Conservation (phyloP, 1,140 invertebrate species). For the Bombus superbus region DNA sequence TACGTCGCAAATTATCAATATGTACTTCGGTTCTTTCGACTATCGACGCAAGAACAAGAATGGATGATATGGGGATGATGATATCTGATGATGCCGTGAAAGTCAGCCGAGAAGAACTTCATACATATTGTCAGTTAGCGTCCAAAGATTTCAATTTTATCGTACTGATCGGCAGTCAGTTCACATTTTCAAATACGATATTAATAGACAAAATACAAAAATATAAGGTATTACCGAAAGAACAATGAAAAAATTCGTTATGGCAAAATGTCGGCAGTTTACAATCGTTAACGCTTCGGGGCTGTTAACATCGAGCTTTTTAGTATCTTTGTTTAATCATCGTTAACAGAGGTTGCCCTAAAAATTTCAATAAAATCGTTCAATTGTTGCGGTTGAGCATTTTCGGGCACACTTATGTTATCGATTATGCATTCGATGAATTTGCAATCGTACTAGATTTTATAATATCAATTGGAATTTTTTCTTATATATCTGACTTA, state of each 20-base stretch:
- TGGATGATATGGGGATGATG: conserved; percentile 76
- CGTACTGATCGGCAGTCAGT: conserved; percentile 64
- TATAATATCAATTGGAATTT: conserved; percentile 11
- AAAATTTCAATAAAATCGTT: conserved; percentile 3
- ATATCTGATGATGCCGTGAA: conserved; percentile 75
- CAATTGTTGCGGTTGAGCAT: background rate
- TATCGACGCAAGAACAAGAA: conserved; percentile 76
- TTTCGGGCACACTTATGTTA: conserved; percentile 15
- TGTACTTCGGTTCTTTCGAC: conserved; percentile 42
- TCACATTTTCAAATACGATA: conserved; percentile 18
- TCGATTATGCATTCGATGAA: conserved; percentile 20
- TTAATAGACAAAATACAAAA: conserved; percentile 11
- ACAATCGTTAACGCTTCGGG: background rate
- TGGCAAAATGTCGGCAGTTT: conserved; percentile 48
- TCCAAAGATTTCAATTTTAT: background rate
- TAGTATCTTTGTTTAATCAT: background rate
- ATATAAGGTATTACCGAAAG: conserved; percentile 21
- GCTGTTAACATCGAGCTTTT: conserved; percentile 16
- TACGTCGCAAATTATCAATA: conserved; percentile 6
- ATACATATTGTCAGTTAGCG: conserved; percentile 33
- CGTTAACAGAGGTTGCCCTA: conserved; percentile 12
- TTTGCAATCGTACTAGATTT: conserved; percentile 22
- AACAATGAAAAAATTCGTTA: conserved; percentile 13
- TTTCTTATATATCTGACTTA: conserved; percentile 5
- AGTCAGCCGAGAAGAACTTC: conserved; percentile 66